Base-by-base conservation (phyloP, 2,888 invertebrate genomes). In the Patella depressa region DNA sequence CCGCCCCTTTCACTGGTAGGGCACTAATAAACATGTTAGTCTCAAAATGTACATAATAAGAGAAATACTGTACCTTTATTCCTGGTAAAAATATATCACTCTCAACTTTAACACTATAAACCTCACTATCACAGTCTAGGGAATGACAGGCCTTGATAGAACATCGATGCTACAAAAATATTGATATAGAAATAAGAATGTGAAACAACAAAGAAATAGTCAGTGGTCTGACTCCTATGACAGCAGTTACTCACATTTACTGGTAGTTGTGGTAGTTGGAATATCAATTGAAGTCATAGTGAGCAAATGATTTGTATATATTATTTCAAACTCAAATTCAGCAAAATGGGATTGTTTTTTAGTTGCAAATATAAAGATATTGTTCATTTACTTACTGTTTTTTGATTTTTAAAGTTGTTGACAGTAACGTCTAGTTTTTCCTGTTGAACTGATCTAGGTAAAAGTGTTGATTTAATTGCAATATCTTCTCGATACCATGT, bases 51-150 rank as follows among this genome's bases (percentile, higher is more conserved):
- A 34, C 29, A 29, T 29, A 29, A 29, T 29, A 29, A 29, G 29
- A 29, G 29, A 29, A 29, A 29, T 29, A 29, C 29, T 29, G 29
- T 29, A 29, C 29, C 29, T 45, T 73, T 15, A 85, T 78, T 72
- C 83, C 83, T 24, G 85, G 83, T 53, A 75, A 69, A 74, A 80
- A 85, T 19, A 65, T 15, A 69, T 78, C 76, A 71, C 83, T 85
- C 45, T 15, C 54, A 74, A 75, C 70, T 15, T 55, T 65, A 3
- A 65, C 57, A 69, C 80, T 76, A 14, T 72, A 71, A 1, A 53
- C 70, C 9, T 45, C 59, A 3, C 34, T 24, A 17, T 45, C 57
- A 73, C 85, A 85, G 78, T 76, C 76, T 7, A 75, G 45, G 1
- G 69, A 72, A 72, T 85, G 83, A 45, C 85, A 85, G 2, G 84